Base-by-base conservation (phyloP, 2,888 invertebrate genomes). In the Xestoiulus laeticollis region DNA sequence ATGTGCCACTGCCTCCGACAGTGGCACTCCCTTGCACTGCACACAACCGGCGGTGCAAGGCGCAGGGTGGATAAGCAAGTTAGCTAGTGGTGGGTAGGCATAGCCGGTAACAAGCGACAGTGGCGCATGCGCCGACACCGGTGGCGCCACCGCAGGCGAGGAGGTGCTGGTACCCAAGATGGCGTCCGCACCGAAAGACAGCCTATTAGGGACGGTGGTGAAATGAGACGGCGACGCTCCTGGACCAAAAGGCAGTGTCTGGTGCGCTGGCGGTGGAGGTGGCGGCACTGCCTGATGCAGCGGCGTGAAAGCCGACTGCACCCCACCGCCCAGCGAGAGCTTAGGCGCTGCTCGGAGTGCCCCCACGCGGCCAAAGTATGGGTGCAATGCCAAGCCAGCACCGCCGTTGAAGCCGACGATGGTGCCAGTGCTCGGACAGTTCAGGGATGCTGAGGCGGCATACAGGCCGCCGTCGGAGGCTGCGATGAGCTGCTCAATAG, bases 401-500 rank as follows among this genome's bases (percentile, higher is more conserved):
- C 85, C 85, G 30, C 85, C 85, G 43, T 85, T 30, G 33, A 85
- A 85, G 22, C 85, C 85, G 22, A 85, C 32, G 38, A 85, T 22
- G 22, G 85, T 26, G 6, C 14, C 16, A 16, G 48, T 8, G 48
- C 48, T 12, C 1, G 48, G n/a, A 19, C n/a, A 59, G n/a, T 26
- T 26, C 83, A 83, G 19, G 1, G 32, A 19, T 5, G 38, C 83
- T 10, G 84, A 84, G 14, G 84, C 84, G 84, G 33, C 84, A 10
- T 84, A 84, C 6, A 33, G 84, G 16, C 84, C 84, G 0, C 84
- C 84, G 6, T 84, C 84, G 16, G 84, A 84, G 1, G 84, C 43
- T 14, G 84, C 30, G 43, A 85, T 68, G 30, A 97, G 96, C 91
- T 97, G 97, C 91, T 97, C 97, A 87, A 98, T 97, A 10, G 97